Conservation (phyloP, 2,113 vertebrate species). For the Ailurus styani region DNA sequence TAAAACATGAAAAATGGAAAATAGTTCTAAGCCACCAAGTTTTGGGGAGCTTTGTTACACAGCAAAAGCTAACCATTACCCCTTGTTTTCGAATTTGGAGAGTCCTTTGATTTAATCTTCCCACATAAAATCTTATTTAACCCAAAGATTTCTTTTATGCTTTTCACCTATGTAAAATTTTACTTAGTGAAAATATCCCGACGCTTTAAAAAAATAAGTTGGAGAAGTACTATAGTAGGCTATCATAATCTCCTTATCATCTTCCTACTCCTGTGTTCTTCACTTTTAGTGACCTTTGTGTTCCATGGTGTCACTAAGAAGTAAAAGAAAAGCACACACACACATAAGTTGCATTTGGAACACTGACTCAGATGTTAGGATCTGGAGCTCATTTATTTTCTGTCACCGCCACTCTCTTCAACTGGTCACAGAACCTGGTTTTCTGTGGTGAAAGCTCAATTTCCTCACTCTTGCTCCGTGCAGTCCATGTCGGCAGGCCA, state of each 20-base stretch:
- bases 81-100: not conserved
- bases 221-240: not conserved
- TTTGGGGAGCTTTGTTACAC: not conserved
- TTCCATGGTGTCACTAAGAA: not conserved
- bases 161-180: not conserved
- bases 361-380: not conserved
- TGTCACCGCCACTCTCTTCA: not conserved
- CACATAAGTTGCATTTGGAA: not conserved
- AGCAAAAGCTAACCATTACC: not conserved
- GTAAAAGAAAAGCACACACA: not conserved
- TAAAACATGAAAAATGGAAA: not conserved
- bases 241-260: not conserved
- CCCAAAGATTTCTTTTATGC: not conserved
- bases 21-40: not conserved
- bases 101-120: not conserved
- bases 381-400: slow-evolving; percentile 1
- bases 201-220: not conserved
- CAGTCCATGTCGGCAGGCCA: not conserved
- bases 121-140: not conserved
- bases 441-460: not conserved
- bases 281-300: not conserved
- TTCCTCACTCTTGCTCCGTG: not conserved
- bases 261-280: not conserved
- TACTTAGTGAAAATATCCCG: not conserved
- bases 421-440: not conserved